These are phyloP conservation scores for Latrodectus hesperus DNA, from an alignment of 2,888 invertebrate species.

Conservation along the genomic window DNA sequence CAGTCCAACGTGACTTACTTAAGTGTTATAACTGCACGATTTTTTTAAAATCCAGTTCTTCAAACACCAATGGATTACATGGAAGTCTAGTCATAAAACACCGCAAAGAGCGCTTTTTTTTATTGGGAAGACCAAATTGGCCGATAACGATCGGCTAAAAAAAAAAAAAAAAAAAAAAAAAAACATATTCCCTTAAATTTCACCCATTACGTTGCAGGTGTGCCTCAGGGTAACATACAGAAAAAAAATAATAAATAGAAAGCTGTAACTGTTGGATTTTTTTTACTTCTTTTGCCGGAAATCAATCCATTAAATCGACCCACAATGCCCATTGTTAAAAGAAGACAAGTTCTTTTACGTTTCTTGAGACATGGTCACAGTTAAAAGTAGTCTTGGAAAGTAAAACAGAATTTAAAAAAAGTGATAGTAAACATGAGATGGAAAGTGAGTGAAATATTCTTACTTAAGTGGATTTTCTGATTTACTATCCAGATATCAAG, in stretches of 20 bases:
- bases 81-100: conserved; percentile 1
- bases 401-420: background rate
- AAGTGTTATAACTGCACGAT: background rate
- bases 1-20: background rate
- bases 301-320: conserved; percentile 58
- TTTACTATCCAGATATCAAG: background rate
- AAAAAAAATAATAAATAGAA: background rate
- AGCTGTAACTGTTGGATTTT: background rate
- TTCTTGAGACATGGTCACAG: background rate
- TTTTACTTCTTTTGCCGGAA: conserved; percentile 33
- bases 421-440: background rate
- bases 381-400: background rate
- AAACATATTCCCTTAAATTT: conserved; percentile 5
- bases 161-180: background rate
- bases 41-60: background rate
- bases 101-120: background rate
- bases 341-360: conserved; percentile 9
- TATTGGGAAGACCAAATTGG: conserved; percentile 8
- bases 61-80: background rate
- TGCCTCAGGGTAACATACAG: conserved; percentile 4
- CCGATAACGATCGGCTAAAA: conserved; percentile 22
- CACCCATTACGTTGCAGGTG: conserved; percentile 16
- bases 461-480: background rate
- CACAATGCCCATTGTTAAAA: conserved; percentile 57
- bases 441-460: background rate